These are phyloP conservation scores for Synanthedon tipuliformis DNA, from an alignment of 2,888 invertebrate species.

Conservation along the genomic window DNA sequence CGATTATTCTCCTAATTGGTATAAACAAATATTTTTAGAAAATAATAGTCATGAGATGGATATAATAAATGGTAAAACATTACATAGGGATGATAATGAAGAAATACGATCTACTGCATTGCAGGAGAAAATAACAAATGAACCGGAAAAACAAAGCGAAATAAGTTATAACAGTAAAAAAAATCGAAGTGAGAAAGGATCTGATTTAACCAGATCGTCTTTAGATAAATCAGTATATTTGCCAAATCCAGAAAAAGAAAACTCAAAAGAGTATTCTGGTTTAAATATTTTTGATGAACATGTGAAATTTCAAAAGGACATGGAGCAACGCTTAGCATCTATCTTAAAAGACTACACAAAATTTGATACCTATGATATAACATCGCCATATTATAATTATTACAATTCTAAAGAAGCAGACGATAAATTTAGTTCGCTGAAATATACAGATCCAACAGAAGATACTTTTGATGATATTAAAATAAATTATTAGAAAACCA, in stretches of 20 bases:
- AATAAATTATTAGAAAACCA: no score
- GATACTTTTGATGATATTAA: no score
- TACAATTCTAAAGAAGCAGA: neutral
- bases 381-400: conserved; percentile 1
- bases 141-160: neutral
- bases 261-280: neutral
- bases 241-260: no score
- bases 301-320: neutral
- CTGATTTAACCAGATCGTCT: no score
- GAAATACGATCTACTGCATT: no score
- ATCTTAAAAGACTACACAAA: conserved; percentile 5
- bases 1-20: neutral
- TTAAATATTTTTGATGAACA: neutral
- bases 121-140: neutral
- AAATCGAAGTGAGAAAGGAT: no score
- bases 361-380: conserved; percentile 7
- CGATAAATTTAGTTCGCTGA: neutral
- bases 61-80: no score
- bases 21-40: neutral
- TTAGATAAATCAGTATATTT: no score
- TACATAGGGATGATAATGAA: no score
- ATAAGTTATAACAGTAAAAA: no score
- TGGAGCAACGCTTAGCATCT: conserved; percentile 6
- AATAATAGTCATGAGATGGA: no score
- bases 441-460: no score